Base-by-base conservation (phyloP, 2,888 invertebrate genomes). In the Tinea semifulvella region DNA sequence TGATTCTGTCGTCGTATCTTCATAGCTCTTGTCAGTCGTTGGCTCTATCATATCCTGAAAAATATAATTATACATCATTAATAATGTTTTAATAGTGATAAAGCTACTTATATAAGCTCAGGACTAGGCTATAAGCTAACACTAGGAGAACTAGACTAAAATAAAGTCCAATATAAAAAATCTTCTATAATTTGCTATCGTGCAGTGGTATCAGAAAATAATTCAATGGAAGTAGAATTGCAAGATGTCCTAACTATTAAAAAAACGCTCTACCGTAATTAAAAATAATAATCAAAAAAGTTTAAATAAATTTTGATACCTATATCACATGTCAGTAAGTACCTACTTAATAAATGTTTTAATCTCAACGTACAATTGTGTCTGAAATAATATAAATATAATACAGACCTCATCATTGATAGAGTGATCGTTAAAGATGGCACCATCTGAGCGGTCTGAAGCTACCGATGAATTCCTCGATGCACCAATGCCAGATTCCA, bases 381-480 rank as follows among this genome's bases (percentile, higher is more conserved):
- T n/a, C n/a, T 35, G 13, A 27, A 17, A 18, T 28, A 28, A 8
- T 28, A 18, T 36, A 7, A 40, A 22, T 40, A 22, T 51, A 46
- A 52, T 56, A 50, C 50, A 52, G 62, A 69, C 69, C 71, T 72
- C 64, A 49, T 68, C 63, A 51, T 53, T 53, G 52, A 65, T 61
- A 61, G 58, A 60, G 45, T 20, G 22, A 13, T 22, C 2, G n/a
- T 22, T 19, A 4, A 18, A 36, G 18, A 36, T 36, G 20, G 80
- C 63, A 52, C 68, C 80, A 50, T 71, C 74, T 47, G 83, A 77
- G 22, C 22, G 22, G 18, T 40, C 40, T 10, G 82, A 77, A 31
- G 80, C 74, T 51, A 76, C 83, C 1, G 80, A 65, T 28, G 82
- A 70, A 19, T 82, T 58, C 45, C 79, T 82, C 71, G 80, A 81